Evolutionary conservation across 2,113 vertebrate species (phyloP), one percentile per base, ranked within the genome.

Genomic region (Poeciliopsis retropinna): DNA sequence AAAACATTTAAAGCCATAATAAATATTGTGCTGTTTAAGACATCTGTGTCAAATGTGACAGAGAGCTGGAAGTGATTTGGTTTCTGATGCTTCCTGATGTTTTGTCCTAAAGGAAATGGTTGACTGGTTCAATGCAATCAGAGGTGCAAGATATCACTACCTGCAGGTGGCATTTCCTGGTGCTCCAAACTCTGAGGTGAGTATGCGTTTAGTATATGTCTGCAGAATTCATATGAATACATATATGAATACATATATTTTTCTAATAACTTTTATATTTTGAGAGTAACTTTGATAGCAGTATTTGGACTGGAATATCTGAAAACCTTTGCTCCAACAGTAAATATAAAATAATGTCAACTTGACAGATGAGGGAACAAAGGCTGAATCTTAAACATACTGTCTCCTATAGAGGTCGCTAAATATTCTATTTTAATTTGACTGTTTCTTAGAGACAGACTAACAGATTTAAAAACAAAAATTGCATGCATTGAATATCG

Each of bases 61-160:
- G 4, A 47, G 14, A 47, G 17, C 44, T 47, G 44, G 44, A 17
- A 19, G 44, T 47, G 17, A 19, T 4, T 47, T 6, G 17, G 44
- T 17, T 47, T 15, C 44, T 47, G 14, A 47, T 19, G 44, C 15
- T 5, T 47, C 44, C 17, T 47, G 14, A 47, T 51, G 17, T 72
- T 7, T 66, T 86, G n/a, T 82, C 72, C 86, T 70, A 12, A 80
- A 98, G 97, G 97, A 97, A 92, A 97, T 97, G 44, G 96, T 97
- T 78, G 95, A 96, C 88, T 98, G 97, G 97, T 98, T 97, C 90
- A 97, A 97, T 15, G 94, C 94, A 67, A 95, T 98, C 76, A 93
- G 97, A 27, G 96, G 94, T 44, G 96, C 95, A 64, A 94, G 96
- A 60, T 95, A 96, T 85, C 92, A 95, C 30, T 97, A 96, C 72